Conservation (phyloP, 2,888 invertebrate genomes). For the Cryptocheilus praepositus region DNA sequence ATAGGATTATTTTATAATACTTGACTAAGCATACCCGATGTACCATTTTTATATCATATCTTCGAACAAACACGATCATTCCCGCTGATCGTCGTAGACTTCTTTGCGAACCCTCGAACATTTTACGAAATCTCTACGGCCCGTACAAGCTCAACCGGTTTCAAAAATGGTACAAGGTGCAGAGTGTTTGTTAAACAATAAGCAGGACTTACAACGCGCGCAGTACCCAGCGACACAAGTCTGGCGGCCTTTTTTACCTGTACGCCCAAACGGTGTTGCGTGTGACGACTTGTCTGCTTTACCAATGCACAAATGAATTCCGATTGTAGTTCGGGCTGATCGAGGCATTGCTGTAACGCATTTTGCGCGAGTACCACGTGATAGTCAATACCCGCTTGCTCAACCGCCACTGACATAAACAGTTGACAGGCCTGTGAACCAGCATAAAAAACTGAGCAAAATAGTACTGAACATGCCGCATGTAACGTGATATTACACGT, state of each 20-base stretch:
- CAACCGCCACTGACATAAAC: slow-evolving; percentile 96
- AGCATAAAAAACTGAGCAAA: neutral
- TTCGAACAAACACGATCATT: neutral
- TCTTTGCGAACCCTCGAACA: too few species aligned
- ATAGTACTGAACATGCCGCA: too few species aligned
- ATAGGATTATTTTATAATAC: slow-evolving; percentile 66
- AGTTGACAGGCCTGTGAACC: slow-evolving; percentile 89
- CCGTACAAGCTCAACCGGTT: neutral
- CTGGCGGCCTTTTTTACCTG: slow-evolving; percentile 84
- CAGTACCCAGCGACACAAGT: slow-evolving; percentile 75
- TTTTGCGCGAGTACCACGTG: slow-evolving; percentile 98
- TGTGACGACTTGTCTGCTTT: slow-evolving; percentile 93
- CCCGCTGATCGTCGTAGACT: too few species aligned
- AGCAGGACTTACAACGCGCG: slow-evolving; percentile 75
- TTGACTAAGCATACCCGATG: slow-evolving; percentile 71
- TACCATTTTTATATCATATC: slow-evolving; percentile 62
- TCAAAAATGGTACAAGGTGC: slow-evolving; percentile 65
- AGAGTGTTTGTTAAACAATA: slow-evolving; percentile 73
- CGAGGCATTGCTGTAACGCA: slow-evolving; percentile 93
- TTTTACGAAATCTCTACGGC: too few species aligned
- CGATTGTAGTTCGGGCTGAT: slow-evolving; percentile 92
- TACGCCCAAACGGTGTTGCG: slow-evolving; percentile 85
- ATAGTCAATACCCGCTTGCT: slow-evolving; percentile 97
- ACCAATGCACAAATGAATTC: slow-evolving; percentile 94
- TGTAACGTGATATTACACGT: too few species aligned